These are phyloP conservation scores for Nothobranchius kuhntae DNA, from an alignment of 2,113 vertebrate species.

Conservation along the genomic window DNA sequence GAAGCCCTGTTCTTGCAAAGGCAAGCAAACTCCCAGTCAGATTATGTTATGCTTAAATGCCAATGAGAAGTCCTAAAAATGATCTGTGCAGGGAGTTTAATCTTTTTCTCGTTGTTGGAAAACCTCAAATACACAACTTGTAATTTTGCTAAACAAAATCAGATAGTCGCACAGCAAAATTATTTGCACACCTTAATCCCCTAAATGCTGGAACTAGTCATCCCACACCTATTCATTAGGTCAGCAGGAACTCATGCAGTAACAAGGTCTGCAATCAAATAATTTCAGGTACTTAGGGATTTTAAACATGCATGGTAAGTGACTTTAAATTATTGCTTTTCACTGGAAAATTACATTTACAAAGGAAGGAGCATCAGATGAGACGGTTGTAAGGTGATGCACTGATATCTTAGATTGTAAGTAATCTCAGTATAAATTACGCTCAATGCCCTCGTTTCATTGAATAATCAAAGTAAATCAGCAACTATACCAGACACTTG, in stretches of 20 bases:
- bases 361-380: background rate
- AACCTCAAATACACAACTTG: conserved; percentile 18
- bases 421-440: no score
- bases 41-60: conserved; percentile 45
- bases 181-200: conserved; percentile 30
- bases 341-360: conserved; percentile 11
- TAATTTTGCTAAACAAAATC: conserved; percentile 34
- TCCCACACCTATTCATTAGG: conserved; percentile 38
- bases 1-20: conserved; percentile 54
- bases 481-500: no score
- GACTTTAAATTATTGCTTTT: conserved; percentile 15
- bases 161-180: conserved; percentile 33
- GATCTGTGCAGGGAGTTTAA: conserved; percentile 28
- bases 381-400: background rate
- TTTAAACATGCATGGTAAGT: conserved; percentile 15
- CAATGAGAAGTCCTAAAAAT: conserved; percentile 48
- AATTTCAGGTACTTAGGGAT: conserved; percentile 22
- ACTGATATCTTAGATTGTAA: no score
- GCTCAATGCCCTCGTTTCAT: no score
- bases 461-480: no score
- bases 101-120: conserved; percentile 40
- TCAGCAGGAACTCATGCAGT: conserved; percentile 35
- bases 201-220: conserved; percentile 19
- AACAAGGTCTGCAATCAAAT: conserved; percentile 15
- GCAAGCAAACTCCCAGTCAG: conserved; percentile 52